These are phyloP conservation scores for Drosophila eugracilis DNA, from an alignment of 1,140 invertebrate species.

Conservation along the genomic window DNA sequence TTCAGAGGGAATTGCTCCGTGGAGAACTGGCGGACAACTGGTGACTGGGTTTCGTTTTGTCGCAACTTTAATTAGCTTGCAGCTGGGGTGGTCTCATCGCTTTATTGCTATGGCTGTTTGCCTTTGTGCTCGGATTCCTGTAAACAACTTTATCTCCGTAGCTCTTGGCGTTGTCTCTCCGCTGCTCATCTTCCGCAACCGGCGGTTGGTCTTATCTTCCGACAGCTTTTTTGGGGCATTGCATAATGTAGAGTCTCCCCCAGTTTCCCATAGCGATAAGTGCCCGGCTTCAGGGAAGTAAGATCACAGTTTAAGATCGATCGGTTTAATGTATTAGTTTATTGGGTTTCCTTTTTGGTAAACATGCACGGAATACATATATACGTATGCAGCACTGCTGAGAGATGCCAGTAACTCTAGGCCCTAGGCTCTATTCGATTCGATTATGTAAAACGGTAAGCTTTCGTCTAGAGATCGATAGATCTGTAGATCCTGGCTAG, in stretches of 20 bases:
- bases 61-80: slow-evolving; percentile 77
- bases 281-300: slow-evolving; percentile 8
- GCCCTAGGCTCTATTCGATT: slow-evolving; percentile 45
- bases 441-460: slow-evolving; percentile 44
- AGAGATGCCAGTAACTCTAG: slow-evolving; percentile 52
- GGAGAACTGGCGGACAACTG: slow-evolving; percentile 56
- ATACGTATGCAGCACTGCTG: slow-evolving; percentile 39
- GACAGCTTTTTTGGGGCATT: slow-evolving; percentile 53
- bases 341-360: slow-evolving; percentile 66
- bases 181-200: slow-evolving; percentile 64
- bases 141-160: slow-evolving; percentile 78
- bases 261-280: slow-evolving; percentile 58
- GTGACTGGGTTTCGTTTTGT: slow-evolving; percentile 47
- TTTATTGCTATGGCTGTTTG: slow-evolving; percentile 60
- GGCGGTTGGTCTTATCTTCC: slow-evolving; percentile 58
- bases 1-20: slow-evolving; percentile 21
- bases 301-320: slow-evolving; percentile 13
- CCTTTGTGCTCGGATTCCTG: slow-evolving; percentile 65
- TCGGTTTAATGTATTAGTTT: slow-evolving; percentile 53
- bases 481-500: slow-evolving; percentile 8
- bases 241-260: slow-evolving; percentile 51
- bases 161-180: slow-evolving; percentile 20
- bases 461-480: not conserved
- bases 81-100: slow-evolving; percentile 51
- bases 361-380: slow-evolving; percentile 71